phyloP scores from a whole-genome alignment of 1,140 invertebrate genomes.

The Ceratosolen fusciceps region DNA sequence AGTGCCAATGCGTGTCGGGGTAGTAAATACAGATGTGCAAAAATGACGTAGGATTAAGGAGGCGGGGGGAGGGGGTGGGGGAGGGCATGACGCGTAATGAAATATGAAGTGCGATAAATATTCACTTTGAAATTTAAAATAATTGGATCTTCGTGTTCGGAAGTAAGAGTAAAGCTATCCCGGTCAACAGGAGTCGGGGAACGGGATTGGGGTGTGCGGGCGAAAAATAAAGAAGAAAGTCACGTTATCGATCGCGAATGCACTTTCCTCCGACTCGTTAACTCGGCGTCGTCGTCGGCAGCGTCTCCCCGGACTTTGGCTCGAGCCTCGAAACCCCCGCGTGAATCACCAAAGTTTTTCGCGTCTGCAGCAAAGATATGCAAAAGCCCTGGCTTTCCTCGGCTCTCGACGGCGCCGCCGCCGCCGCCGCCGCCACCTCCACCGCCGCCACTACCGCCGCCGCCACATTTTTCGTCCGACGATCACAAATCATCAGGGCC shows the following conservation, averaged over 20 bases:
- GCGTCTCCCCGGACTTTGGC: neutral
- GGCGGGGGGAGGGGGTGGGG: too few relatives aligned
- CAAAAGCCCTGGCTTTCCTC: slow-evolving; percentile 1
- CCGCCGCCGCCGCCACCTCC: neutral
- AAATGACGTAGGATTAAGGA: too few relatives aligned
- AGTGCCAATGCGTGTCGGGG: neutral
- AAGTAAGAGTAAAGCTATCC: neutral
- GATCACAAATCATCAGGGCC: slow-evolving; percentile 34
- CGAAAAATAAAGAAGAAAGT: neutral
- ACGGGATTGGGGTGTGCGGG: too few relatives aligned
- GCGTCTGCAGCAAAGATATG: slow-evolving; percentile 15
- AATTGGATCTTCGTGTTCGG: slow-evolving; percentile 6
- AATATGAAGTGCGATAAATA: slow-evolving; percentile 4
- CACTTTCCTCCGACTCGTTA: neutral
- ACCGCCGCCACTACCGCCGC: neutral
- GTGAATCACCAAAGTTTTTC: slow-evolving; percentile 11
- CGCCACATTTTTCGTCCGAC: neutral
- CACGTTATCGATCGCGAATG: neutral
- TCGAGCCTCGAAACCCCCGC: neutral
- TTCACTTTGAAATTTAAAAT: neutral
- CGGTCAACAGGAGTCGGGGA: neutral
- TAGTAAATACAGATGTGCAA: too few relatives aligned
- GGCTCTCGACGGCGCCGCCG: neutral
- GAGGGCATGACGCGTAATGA: neutral
- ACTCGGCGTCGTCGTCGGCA: neutral